These are phyloP conservation scores for Sinelater perroti DNA, from an alignment of 2,888 invertebrate genomes.

Conservation along the genomic window DNA sequence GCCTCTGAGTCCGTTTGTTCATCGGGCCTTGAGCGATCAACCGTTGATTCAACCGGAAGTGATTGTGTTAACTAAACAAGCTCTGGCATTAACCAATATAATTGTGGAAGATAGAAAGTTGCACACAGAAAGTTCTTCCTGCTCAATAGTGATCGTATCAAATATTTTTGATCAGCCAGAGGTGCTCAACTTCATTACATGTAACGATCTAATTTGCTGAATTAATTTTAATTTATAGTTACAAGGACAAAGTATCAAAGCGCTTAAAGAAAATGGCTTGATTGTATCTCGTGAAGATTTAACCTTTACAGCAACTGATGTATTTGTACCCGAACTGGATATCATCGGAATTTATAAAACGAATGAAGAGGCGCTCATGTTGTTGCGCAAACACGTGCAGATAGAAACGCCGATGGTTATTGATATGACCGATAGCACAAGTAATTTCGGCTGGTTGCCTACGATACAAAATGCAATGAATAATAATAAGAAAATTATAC, in stretches of 20 bases:
- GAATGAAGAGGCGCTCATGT: slow-evolving; percentile 64
- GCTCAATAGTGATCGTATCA: slow-evolving; percentile 46
- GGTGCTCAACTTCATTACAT: slow-evolving; percentile 47
- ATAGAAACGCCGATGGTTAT: slow-evolving; percentile 63
- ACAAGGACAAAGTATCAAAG: slow-evolving; percentile 50
- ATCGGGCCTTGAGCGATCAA: slow-evolving; percentile 70
- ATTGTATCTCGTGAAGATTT: slow-evolving; percentile 68
- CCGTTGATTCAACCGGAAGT: slow-evolving; percentile 76
- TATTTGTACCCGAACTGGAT: slow-evolving; percentile 59
- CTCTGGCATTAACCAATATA: slow-evolving; percentile 63
- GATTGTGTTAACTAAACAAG: slow-evolving; percentile 64
- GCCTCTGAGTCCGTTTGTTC: slow-evolving; percentile 66
- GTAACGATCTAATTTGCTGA: not conserved
- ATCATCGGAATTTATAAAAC: slow-evolving; percentile 41
- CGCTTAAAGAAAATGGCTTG: slow-evolving; percentile 68
- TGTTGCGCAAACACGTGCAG: slow-evolving; percentile 64
- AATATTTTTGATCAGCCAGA: slow-evolving; percentile 63
- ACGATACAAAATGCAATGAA: slow-evolving; percentile 56
- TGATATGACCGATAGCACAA: slow-evolving; percentile 59
- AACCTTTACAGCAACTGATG: slow-evolving; percentile 63
- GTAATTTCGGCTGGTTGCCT: slow-evolving; percentile 65
- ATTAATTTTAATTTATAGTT: not conserved
- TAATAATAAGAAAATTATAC: slow-evolving; percentile 62
- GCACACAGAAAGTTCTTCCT: slow-evolving; percentile 46
- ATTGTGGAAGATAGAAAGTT: slow-evolving; percentile 71